Percentiles rank a stretch among this genome's conserved stretches.
These are phyloP conservation scores for Amphiduros pacificus DNA, from an alignment of 2,888 invertebrate species.

Conservation along the genomic window DNA sequence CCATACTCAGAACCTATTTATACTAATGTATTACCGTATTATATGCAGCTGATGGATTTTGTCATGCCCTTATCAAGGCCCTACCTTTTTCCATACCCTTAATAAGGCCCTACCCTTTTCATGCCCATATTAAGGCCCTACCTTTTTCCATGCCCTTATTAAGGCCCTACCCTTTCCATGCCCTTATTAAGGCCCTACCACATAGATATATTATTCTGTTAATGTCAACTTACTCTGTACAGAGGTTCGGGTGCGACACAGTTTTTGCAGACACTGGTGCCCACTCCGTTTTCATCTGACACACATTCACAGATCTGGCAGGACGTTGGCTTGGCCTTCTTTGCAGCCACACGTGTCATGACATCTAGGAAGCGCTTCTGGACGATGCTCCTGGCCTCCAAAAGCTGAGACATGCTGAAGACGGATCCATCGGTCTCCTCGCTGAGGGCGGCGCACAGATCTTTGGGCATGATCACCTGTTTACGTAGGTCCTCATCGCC, in stretches of 20 bases:
- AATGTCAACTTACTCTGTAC: conserved; percentile 11
- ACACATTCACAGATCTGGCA: conserved; percentile 62
- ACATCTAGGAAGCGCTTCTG: conserved; percentile 42
- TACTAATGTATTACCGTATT: no score
- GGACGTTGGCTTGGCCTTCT: conserved; percentile 47
- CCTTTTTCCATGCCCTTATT: no score
- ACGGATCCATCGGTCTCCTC: conserved; percentile 71
- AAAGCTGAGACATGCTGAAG: conserved; percentile 65
- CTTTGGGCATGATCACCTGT: conserved; percentile 45
- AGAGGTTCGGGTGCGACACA: conserved; percentile 32
- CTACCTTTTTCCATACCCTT: no score
- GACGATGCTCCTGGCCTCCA: conserved; percentile 31
- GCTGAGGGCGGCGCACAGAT: conserved; percentile 69
- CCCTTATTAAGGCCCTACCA: no score
- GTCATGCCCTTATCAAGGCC: no score
- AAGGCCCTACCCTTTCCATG: no score
- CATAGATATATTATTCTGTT: no score
- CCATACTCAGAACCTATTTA: no score
- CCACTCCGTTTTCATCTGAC: conserved; percentile 57
- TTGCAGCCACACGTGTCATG: conserved; percentile 53
- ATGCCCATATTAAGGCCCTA: no score
- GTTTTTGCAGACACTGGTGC: conserved; percentile 53
- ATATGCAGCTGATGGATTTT: no score
- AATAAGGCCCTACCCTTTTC: no score
- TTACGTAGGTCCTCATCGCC: conserved; percentile 12